Conservation (phyloP, 2,113 vertebrate species). For the Elachura formosa region DNA sequence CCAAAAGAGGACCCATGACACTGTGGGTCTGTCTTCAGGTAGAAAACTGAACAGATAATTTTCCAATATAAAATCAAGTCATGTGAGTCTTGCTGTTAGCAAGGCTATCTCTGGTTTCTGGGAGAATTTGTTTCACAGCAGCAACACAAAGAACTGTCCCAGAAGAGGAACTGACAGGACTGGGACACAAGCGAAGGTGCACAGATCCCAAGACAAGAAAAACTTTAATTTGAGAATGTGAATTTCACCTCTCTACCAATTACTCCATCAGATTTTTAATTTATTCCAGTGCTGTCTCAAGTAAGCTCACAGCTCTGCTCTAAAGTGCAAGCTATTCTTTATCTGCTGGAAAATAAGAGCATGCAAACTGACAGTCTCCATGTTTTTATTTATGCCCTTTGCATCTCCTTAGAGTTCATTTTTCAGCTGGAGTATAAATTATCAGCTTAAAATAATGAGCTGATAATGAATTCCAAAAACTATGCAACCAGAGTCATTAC, state of each 20-base stretch:
- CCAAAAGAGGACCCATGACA: not conserved
- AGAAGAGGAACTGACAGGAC: not conserved
- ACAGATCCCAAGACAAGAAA: not conserved
- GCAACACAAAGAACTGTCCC: not conserved
- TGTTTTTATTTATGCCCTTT: not conserved
- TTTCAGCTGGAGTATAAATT: not conserved
- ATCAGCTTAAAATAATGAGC: not conserved
- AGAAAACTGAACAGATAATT: not conserved
- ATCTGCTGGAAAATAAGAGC: not conserved
- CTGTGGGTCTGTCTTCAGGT: not conserved
- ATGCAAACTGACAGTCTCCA: not conserved
- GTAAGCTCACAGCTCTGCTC: not conserved
- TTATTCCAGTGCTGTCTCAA: not conserved
- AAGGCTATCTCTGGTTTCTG: not conserved
- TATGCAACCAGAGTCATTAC: not conserved
- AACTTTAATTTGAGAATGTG: accelerated
- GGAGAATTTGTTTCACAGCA: not conserved
- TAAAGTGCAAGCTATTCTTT: not conserved
- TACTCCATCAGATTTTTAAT: not conserved
- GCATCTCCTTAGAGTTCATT: not conserved
- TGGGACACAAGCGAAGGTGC: not conserved
- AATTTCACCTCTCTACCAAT: not conserved
- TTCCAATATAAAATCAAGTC: not conserved
- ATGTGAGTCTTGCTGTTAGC: not conserved
- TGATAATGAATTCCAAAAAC: not conserved